Conservation (phyloP, 2,113 vertebrate genomes). For the Platysteira castanea region DNA sequence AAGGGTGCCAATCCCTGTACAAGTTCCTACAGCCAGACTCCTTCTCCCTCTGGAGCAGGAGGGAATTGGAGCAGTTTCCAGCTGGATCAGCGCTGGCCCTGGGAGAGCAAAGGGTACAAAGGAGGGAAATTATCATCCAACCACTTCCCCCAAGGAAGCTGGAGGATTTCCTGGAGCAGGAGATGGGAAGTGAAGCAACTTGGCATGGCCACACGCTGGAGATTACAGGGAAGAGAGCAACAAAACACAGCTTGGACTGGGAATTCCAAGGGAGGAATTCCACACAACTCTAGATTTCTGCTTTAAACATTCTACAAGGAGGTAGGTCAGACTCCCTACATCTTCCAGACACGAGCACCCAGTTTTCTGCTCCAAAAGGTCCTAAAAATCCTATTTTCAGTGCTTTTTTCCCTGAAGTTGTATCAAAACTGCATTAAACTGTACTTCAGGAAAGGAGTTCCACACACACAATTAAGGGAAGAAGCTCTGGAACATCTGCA, state of each 20-base stretch:
- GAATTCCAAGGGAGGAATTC: background rate
- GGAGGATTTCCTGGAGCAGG: background rate
- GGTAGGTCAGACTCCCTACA: background rate
- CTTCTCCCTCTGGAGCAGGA: background rate
- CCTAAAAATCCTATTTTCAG: background rate
- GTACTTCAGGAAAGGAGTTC: background rate
- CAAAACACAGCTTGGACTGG: background rate
- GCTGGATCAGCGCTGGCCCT: background rate
- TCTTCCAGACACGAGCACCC: background rate
- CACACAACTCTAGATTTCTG: background rate
- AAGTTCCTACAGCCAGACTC: background rate
- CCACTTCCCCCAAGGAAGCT: background rate
- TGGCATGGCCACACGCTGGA: accelerated
- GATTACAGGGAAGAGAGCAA: background rate
- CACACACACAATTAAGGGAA: background rate
- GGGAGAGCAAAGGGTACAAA: background rate
- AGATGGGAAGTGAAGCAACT: background rate
- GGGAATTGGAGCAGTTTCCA: background rate
- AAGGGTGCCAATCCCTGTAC: background rate
- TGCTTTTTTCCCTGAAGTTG: accelerated
- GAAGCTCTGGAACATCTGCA: background rate
- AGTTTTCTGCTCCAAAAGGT: background rate
- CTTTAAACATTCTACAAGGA: background rate
- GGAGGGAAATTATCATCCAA: background rate
- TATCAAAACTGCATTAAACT: background rate